Base-by-base conservation (phyloP, 2,113 vertebrate genomes). In the Colistium nudipinnis region DNA sequence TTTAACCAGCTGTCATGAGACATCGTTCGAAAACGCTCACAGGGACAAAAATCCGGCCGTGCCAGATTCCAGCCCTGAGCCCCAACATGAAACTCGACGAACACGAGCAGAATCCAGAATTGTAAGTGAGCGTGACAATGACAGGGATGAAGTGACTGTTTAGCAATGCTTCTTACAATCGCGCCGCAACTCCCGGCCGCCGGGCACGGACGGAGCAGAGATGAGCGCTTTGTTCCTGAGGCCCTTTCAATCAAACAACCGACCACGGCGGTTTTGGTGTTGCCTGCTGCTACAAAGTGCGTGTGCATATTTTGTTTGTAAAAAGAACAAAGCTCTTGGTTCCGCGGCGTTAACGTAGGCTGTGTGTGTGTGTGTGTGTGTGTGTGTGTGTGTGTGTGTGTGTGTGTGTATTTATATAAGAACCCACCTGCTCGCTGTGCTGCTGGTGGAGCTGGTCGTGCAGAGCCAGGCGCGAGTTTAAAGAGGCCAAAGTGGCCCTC, bases 381-480 rank as follows among this genome's bases (percentile, higher is more conserved):
- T 44, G 14, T 12, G 6, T 4, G 1, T 41, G 39, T 54, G 14
- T 13, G 4, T 1, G 8, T 44, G 17, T 7, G 30, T 31, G 10
- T n/a, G 20, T n/a, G 13, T 57, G 24, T 45, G 25, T 22, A 8
- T 41, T 36, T 10, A 36, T 36, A 11, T 11, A 0, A 13, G 52
- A 22, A 19, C 10, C 22, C 81, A 91, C 90, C 88, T 90, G 89
- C 66, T 89, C 88, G 67, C 57, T 82, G 43, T 85, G 84, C 51
- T 89, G 83, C 74, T 81, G 76, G 43, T 60, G 66, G 31, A 74
- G 57, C 52, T 89, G 78, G 22, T 91, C 90, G 0, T 85, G 89
- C 41, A 84, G 64, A 43, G 85, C 76, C 55, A 90, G 66, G 8
- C 81, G 87, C 31, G 82, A 7, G 3, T 89, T 69, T 71, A 91